These are phyloP conservation scores for Botrylloides violaceus DNA, from an alignment of 23 tunicate species.

Conservation along the genomic window DNA sequence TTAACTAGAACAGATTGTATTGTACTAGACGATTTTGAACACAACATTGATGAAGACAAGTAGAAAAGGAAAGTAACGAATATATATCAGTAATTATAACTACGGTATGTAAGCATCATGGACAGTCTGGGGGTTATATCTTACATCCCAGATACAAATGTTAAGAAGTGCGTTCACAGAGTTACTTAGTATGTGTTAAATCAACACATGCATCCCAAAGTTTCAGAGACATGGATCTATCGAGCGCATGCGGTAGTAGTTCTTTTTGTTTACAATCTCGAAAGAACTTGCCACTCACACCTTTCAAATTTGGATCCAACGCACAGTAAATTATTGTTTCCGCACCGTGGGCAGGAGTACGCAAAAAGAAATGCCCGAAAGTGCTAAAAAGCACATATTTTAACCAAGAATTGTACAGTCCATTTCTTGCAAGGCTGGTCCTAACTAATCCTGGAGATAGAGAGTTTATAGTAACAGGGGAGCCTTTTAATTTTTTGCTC, in stretches of 20 bases:
- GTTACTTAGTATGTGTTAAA: no score
- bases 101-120: no score
- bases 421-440: slow-evolving; percentile 8
- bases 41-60: no score
- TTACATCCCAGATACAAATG: no score
- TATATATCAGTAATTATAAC: no score
- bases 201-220: slow-evolving; percentile 15
- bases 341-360: slow-evolving; percentile 3
- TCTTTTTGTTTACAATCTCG: neutral
- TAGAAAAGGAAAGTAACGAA: no score
- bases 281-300: slow-evolving; percentile 9
- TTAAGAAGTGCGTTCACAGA: no score
- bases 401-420: neutral
- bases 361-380: neutral
- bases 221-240: neutral
- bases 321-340: slow-evolving; percentile 7
- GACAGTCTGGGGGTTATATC: no score
- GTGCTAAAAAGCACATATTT: slow-evolving; percentile 1
- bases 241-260: neutral
- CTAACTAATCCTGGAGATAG: slow-evolving; percentile 15
- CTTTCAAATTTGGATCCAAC: slow-evolving; percentile 2
- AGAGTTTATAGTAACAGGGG: slow-evolving; percentile 7
- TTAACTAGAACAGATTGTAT: no score
- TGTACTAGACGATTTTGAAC: no score
- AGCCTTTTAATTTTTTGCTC: slow-evolving; percentile 7